Evolutionary conservation across 2,888 invertebrate genomes (phyloP).

Genomic region (Metalampra italica): DNA sequence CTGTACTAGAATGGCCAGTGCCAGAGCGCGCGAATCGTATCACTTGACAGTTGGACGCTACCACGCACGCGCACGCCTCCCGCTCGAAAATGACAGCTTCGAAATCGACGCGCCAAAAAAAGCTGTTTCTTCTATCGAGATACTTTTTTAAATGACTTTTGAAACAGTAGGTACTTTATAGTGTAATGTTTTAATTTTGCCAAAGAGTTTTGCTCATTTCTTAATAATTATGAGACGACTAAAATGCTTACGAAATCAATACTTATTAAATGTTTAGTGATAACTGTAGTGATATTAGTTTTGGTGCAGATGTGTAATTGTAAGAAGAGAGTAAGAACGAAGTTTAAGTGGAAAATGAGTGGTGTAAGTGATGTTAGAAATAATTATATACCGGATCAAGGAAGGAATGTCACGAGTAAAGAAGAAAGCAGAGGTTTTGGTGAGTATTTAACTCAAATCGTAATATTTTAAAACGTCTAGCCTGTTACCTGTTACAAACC

Average conservation of each 20-base stretch:
- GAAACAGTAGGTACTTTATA: background rate
- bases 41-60: constrained; percentile 36
- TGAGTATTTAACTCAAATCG: constrained; percentile 20
- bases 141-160: background rate
- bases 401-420: constrained; percentile 18
- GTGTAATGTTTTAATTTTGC: constrained; percentile 11
- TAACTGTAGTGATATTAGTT: constrained; percentile 38
- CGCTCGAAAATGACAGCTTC: constrained; percentile 40
- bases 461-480: too few relatives aligned
- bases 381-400: constrained; percentile 18
- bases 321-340: constrained; percentile 17
- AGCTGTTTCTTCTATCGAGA: background rate
- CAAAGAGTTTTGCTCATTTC: constrained; percentile 36
- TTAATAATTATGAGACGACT: constrained; percentile 53
- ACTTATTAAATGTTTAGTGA: constrained; percentile 38
- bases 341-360: constrained; percentile 34
- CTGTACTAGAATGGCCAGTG: too few relatives aligned
- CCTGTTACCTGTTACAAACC: too few relatives aligned
- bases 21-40: constrained; percentile 18
- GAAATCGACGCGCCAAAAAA: constrained; percentile 48
- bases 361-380: constrained; percentile 18
- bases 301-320: constrained; percentile 32
- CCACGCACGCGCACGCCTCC: constrained; percentile 51
- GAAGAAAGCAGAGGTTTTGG: constrained; percentile 44
- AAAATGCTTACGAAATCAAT: constrained; percentile 56